Conservation (phyloP, 2,888 invertebrate genomes). For the Pinctada fucata region DNA sequence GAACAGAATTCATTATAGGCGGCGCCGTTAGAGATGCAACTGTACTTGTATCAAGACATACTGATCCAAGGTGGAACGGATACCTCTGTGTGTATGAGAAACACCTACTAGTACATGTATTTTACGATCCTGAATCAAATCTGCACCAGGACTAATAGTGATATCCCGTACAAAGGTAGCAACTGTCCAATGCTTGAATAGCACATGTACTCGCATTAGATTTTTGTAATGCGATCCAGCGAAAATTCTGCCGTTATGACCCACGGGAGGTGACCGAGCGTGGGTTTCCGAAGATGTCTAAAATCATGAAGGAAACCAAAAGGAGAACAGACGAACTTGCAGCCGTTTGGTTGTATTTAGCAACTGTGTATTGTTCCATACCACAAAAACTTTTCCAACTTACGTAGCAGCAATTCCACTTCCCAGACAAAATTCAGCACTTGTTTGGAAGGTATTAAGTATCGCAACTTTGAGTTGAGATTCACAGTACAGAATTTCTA, state of each 20-base stretch:
- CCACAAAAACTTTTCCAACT: constrained; percentile 18
- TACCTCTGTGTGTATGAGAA: neutral
- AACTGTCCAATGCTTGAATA: neutral
- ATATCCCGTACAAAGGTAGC: neutral
- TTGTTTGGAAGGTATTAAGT: constrained; percentile 28
- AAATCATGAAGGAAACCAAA: constrained; percentile 18
- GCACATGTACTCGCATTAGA: no score
- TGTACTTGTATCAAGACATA: neutral
- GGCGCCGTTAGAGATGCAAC: no score
- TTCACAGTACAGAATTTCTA: constrained; percentile 35
- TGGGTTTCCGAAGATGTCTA: constrained; percentile 27
- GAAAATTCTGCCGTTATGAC: no score
- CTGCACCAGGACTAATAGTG: constrained; percentile 3
- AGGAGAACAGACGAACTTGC: constrained; percentile 26
- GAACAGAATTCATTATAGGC: no score
- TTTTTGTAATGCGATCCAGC: no score
- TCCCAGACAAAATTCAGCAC: constrained; percentile 24
- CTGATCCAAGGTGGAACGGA: neutral
- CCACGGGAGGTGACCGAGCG: neutral
- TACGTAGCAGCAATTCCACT: constrained; percentile 27
- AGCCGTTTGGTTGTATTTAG: constrained; percentile 35
- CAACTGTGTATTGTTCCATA: constrained; percentile 18
- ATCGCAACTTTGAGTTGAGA: constrained; percentile 16
- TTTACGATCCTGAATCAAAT: constrained; percentile 19
- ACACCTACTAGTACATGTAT: constrained; percentile 8